Conservation (phyloP, 2,113 vertebrate genomes). For the Phyllostomus hastatus region DNA sequence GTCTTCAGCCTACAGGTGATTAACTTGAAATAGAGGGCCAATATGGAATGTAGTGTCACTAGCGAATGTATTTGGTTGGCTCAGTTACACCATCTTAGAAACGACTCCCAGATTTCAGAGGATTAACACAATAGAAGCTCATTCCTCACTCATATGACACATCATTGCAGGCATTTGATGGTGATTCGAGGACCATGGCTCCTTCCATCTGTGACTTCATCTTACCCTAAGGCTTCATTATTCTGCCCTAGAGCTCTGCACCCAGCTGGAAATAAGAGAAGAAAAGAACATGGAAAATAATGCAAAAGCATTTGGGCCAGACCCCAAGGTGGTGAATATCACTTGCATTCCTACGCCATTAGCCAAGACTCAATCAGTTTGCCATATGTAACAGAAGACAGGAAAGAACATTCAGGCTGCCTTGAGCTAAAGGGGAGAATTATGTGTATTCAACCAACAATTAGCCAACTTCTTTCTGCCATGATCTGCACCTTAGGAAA, state of each 20-base stretch:
- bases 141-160: neutral
- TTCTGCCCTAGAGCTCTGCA: neutral
- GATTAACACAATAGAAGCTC: neutral
- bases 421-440: neutral
- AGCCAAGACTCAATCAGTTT: neutral
- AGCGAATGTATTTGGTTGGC: neutral
- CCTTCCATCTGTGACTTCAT: constrained; percentile 15
- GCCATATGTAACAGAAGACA: neutral
- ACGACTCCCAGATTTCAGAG: neutral
- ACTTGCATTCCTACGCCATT: neutral
- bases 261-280: neutral
- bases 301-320: neutral
- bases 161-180: neutral
- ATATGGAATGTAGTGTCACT: neutral
- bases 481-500: neutral
- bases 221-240: neutral
- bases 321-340: neutral
- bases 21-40: neutral
- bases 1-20: neutral
- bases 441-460: neutral
- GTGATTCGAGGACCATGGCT: neutral
- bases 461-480: neutral
- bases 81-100: neutral
- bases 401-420: neutral
- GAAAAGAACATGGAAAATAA: neutral